These are phyloP conservation scores for Cephus pulcher DNA, from an alignment of 2,888 invertebrate species.

Conservation along the genomic window DNA sequence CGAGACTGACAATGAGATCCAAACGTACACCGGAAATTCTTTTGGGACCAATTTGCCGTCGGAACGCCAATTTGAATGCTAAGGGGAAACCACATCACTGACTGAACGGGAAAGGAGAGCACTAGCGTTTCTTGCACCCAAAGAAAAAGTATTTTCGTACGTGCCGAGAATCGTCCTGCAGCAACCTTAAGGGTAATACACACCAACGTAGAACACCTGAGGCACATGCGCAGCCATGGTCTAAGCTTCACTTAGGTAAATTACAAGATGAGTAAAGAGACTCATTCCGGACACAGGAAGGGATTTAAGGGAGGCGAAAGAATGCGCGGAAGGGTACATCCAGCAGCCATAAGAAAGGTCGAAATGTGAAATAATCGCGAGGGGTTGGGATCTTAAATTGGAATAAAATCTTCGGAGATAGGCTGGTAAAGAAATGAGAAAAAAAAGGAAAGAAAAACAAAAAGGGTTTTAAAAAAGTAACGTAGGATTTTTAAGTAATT, in stretches of 20 bases:
- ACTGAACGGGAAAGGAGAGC: background rate
- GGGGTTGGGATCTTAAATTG: background rate
- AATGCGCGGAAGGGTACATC: background rate
- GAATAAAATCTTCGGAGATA: background rate
- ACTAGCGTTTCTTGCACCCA: background rate
- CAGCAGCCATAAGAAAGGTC: background rate
- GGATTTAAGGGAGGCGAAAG: background rate
- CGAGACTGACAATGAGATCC: no score
- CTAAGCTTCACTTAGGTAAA: background rate
- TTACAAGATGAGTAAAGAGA: background rate
- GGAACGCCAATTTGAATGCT: background rate
- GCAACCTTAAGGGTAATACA: background rate
- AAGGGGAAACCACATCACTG: background rate
- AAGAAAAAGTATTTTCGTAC: background rate
- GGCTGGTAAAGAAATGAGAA: background rate
- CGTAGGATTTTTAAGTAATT: background rate
- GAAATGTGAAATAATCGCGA: background rate
- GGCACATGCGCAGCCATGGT: background rate
- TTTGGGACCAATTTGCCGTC: background rate
- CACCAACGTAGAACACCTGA: background rate
- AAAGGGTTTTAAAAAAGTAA: background rate
- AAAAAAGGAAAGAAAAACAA: background rate
- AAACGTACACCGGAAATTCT: no score
- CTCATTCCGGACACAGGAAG: background rate
- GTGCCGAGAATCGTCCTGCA: background rate